Base-by-base conservation (phyloP, 2,797 vertebrate genomes). In the Micromesistius poutassou region DNA sequence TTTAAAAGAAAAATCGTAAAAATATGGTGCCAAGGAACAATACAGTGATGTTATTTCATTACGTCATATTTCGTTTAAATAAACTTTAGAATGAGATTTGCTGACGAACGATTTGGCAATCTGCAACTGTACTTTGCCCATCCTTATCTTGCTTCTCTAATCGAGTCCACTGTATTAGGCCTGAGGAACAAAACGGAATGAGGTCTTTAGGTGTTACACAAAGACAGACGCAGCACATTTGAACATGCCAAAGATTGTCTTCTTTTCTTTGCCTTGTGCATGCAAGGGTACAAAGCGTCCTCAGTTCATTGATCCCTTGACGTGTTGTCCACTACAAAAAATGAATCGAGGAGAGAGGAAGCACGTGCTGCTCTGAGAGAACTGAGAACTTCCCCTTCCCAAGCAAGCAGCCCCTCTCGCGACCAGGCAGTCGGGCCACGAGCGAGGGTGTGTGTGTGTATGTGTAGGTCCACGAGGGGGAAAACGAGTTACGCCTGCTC, bases 301-400 rank as follows among this genome's bases (percentile, higher is more conserved):
- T 78, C 76, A 77, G 30, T 78, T 62, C 50, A 80, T 77, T 86
- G 74, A 87, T 85, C 78, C 78, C 79, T 80, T 82, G 75, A 81
- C 40, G 38, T 78, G 82, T 85, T 84, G 88, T 88, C 87, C 86
- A 79, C 25, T 8, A 6, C 33, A 35, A 55, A 72, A 75, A 42
- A 42, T 42, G 13, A 25, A 30, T 38, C 46, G 16, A 5, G 31
- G 71, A 71, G 33, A 86, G 68, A 31, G 81, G 89, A 89, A 91
- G 76, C 84, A 31, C 89, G 86, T 5, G 78, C 84, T 87, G 89
- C 55, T n/a, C 1, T 0, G 55, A 25, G 55, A 25, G 75, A 74
- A 86, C 86, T 92, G 55, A 25, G 75, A 74, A 86, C 86, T 92
- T 94, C 92, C 92, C 88, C 86, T 90, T 93, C 89, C 83, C 75